Evolutionary conservation across 2,797 vertebrate genomes (phyloP), one percentile per base, ranked within the genome.

Genomic region (Sylvilagus floridanus): DNA sequence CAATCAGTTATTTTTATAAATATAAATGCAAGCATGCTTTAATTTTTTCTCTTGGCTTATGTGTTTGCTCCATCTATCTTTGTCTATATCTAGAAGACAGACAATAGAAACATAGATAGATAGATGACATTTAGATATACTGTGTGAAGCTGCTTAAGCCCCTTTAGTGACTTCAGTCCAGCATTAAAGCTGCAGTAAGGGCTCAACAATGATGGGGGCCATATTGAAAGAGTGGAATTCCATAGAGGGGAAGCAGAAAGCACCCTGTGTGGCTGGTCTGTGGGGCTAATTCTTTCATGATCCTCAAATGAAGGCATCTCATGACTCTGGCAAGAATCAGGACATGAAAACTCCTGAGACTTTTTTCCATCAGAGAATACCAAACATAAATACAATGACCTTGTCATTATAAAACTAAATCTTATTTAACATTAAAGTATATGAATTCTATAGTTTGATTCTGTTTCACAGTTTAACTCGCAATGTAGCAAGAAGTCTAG

Each of bases 11-110:
- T 82, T 92, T 92, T 83, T 73, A 92, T 21, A 73, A 5, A 42
- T 95, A 37, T 73, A 88, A 65, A 78, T 37, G 24, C 91, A 96
- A 93, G 79, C 62, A 35, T 10, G 24, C 66, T 90, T 91, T 79
- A 3, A 76, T 4, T 54, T 83, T 57, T 47, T 32, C 28, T 71
- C 24, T 92, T 75, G 50, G 9, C 32, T 87, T 88, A 65, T 65
- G 42, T 84, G 28, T 76, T 84, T 92, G 47, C 60, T 52, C 32
- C 11, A 19, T 32, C 26, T 52, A 47, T 47, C 30, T 54, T 12
- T 21, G 32, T 66, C 30, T 35, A 19, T 57, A 57, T 57, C 54
- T 57, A 16, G 54, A 57, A 16, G 54, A 57, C 19, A 57, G 19
- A 57, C 6, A 0, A 57, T 57, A 57, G 54, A 21, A 16, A 57